Percentiles rank a stretch among this genome's conserved stretches.
Evolutionary conservation across 2,797 vertebrate genomes (phyloP).

Genomic region (Enteromius fasciolatus): DNA sequence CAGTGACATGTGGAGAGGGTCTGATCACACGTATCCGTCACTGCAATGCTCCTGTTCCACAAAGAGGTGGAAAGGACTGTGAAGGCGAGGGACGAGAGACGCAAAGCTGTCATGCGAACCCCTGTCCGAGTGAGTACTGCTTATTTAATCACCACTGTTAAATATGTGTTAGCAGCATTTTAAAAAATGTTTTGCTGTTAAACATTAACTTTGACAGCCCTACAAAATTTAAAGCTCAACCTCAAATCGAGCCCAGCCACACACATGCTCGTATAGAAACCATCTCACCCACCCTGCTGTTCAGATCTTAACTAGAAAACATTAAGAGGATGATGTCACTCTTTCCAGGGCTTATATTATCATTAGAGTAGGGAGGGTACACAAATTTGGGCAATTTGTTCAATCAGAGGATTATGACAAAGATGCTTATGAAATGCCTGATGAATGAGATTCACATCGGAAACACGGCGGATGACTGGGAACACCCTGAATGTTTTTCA

Average conservation of each 20-base stretch:
- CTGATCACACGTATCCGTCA: conserved; percentile 89
- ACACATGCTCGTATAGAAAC: conserved; percentile 41
- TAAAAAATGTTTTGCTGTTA: background rate
- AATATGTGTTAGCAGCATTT: background rate
- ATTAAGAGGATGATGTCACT: conserved; percentile 56
- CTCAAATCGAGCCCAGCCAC: conserved; percentile 25
- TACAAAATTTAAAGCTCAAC: background rate
- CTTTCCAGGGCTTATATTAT: conserved; percentile 59
- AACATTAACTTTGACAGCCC: conserved; percentile 5
- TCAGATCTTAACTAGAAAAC: conserved; percentile 35
- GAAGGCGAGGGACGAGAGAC: conserved; percentile 84
- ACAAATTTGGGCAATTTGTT: conserved; percentile 42
- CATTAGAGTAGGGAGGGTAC: conserved; percentile 47
- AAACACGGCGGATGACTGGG: conserved; percentile 43
- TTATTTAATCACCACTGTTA: background rate
- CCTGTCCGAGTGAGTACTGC: conserved; percentile 64
- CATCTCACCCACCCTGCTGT: conserved; percentile 35
- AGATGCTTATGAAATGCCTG: conserved; percentile 54
- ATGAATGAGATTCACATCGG: conserved; percentile 49
- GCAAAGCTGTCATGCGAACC: conserved; percentile 64
- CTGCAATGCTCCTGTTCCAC: conserved; percentile 90
- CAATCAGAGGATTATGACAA: conserved; percentile 52
- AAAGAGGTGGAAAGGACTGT: conserved; percentile 87
- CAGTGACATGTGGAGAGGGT: conserved; percentile 90
- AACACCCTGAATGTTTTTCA: conserved; percentile 22